Conservation (phyloP, 2,888 invertebrate genomes). For the Gryllus longicercus region DNA sequence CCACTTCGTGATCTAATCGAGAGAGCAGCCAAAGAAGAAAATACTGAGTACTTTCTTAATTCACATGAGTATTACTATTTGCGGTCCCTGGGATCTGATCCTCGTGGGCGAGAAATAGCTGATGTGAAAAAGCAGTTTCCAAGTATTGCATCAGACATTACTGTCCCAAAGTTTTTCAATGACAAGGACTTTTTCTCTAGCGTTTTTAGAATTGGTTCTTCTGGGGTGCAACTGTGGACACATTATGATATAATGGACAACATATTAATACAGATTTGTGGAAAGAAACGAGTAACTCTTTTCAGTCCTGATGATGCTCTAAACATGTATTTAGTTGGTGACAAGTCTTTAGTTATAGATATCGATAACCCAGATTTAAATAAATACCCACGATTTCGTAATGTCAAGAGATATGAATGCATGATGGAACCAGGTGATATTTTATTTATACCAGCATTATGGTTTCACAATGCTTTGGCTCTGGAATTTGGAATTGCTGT, state of each 20-base stretch:
- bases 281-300: conserved; percentile 50
- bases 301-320: conserved; percentile 51
- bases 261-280: conserved; percentile 50
- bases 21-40: conserved; percentile 43
- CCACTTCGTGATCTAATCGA: conserved; percentile 48
- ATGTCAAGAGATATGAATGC: conserved; percentile 47
- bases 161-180: conserved; percentile 48
- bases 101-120: conserved; percentile 50
- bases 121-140: conserved; percentile 51
- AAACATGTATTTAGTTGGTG: conserved; percentile 52
- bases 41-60: conserved; percentile 45
- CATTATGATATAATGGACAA: conserved; percentile 59
- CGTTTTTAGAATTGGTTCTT: conserved; percentile 53
- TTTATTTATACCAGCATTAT: conserved; percentile 56
- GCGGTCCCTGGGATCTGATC: conserved; percentile 51
- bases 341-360: conserved; percentile 53
- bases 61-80: conserved; percentile 43
- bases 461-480: conserved; percentile 56
- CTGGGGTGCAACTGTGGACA: conserved; percentile 53
- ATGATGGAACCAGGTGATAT: conserved; percentile 51
- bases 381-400: conserved; percentile 48
- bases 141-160: conserved; percentile 47
- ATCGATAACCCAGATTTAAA: conserved; percentile 50
- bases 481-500: conserved; percentile 51
- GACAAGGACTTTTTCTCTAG: conserved; percentile 51